phyloP scores from a whole-genome alignment of 1,140 invertebrate genomes.

The Apocrypta bakeri region DNA sequence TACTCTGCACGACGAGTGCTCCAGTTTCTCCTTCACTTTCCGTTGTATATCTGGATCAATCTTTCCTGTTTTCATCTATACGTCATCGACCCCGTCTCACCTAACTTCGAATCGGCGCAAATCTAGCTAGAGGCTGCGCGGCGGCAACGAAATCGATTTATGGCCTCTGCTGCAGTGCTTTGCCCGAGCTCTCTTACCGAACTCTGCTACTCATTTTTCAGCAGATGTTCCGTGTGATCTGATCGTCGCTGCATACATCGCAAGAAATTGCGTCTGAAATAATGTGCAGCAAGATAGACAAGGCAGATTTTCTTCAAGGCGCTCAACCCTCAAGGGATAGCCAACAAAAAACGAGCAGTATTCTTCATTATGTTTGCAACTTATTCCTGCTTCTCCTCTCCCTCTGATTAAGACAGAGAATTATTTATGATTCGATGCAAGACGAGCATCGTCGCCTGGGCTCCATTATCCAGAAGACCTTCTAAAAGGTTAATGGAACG shows the following conservation, averaged over 20 bases:
- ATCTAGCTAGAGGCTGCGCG: not conserved
- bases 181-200: too few relatives aligned
- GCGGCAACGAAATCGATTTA: not conserved
- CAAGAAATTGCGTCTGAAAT: not conserved
- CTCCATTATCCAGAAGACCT: not conserved
- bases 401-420: slow-evolving; percentile 13
- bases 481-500: slow-evolving; percentile 19
- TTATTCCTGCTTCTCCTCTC: not conserved
- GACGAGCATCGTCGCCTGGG: not conserved
- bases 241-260: not conserved
- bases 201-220: not conserved
- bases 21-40: slow-evolving; percentile 33
- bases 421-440: slow-evolving; percentile 18
- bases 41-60: slow-evolving; percentile 12
- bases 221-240: slow-evolving; percentile 3
- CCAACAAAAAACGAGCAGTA: too few relatives aligned
- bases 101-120: not conserved
- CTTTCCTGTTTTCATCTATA: slow-evolving; percentile 37
- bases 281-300: not conserved
- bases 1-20: slow-evolving; percentile 23
- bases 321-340: not conserved
- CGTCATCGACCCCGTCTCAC: not conserved
- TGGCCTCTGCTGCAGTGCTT: not conserved
- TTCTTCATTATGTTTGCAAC: not conserved
- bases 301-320: not conserved